Conservation (phyloP, 2,797 vertebrate species). For the Tiaroga cobitis region DNA sequence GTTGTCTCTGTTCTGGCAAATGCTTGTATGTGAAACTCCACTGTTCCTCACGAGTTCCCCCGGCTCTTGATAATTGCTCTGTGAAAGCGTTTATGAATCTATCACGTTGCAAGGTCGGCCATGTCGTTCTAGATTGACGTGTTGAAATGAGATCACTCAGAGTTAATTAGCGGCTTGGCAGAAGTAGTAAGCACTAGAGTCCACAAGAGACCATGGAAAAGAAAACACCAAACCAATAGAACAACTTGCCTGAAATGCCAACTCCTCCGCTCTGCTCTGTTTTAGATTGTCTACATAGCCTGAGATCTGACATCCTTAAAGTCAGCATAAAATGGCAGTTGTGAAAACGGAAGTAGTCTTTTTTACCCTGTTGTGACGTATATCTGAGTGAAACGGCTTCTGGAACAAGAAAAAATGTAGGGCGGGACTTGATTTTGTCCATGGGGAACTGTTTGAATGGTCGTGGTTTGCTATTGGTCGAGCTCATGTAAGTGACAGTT, state of each 20-base stretch:
- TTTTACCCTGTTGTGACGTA: not conserved
- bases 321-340: not conserved
- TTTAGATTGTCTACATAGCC: not conserved
- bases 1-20: not conserved
- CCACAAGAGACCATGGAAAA: conserved; percentile 9
- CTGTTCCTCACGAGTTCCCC: conserved; percentile 62
- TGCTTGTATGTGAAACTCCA: not conserved
- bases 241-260: not conserved
- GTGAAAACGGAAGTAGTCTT: not conserved
- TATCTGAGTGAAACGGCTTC: not conserved
- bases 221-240: conserved; percentile 8
- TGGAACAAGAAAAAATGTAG: not conserved
- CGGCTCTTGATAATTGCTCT: conserved; percentile 68
- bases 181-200: conserved; percentile 26
- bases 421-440: not conserved
- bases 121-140: conserved; percentile 69
- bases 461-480: not conserved
- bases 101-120: conserved; percentile 57
- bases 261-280: not conserved
- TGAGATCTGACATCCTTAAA: not conserved
- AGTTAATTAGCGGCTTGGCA: conserved; percentile 67
- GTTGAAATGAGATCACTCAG: conserved; percentile 63
- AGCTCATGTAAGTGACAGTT: too few relatives aligned
- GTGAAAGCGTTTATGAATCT: conserved; percentile 69
- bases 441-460: not conserved